Percentiles rank a stretch among this genome's conserved stretches.
These are phyloP conservation scores for Peromyscus maniculatus DNA, from an alignment of 2,113 vertebrate genomes.

Conservation along the genomic window DNA sequence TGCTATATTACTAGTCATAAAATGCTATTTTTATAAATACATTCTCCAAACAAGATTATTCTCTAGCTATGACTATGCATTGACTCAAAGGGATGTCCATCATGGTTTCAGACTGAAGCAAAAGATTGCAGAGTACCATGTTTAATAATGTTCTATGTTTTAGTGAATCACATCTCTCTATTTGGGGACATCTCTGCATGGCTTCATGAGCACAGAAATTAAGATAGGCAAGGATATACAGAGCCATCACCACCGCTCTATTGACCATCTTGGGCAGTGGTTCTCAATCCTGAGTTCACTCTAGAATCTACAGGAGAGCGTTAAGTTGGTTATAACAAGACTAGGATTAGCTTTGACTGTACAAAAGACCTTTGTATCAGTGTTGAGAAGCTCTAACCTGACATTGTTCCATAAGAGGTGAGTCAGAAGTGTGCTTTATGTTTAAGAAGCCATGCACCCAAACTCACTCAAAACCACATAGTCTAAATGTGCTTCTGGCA, in stretches of 20 bases:
- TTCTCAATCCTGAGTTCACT: background rate
- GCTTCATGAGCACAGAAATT: background rate
- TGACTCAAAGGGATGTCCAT: background rate
- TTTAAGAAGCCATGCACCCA: background rate
- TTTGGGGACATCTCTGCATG: background rate
- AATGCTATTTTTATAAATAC: background rate
- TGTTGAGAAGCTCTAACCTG: background rate
- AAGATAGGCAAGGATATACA: background rate
- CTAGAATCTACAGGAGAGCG: background rate
- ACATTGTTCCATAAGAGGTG: background rate
- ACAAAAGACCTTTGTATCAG: background rate
- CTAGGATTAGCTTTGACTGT: background rate
- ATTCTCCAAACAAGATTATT: background rate
- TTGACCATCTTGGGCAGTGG: background rate
- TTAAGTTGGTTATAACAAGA: background rate
- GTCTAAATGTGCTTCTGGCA: background rate
- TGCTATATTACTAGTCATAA: background rate
- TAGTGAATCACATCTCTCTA: background rate
- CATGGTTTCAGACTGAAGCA: slow-evolving; percentile 30
- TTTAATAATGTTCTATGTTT: background rate
- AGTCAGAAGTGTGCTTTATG: slow-evolving; percentile 5
- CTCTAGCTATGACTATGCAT: background rate
- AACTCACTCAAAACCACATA: background rate
- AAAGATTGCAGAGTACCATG: background rate
- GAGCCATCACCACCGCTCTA: background rate